Conservation (phyloP, 2,888 invertebrate genomes). For the Cerceris rybyensis region DNA sequence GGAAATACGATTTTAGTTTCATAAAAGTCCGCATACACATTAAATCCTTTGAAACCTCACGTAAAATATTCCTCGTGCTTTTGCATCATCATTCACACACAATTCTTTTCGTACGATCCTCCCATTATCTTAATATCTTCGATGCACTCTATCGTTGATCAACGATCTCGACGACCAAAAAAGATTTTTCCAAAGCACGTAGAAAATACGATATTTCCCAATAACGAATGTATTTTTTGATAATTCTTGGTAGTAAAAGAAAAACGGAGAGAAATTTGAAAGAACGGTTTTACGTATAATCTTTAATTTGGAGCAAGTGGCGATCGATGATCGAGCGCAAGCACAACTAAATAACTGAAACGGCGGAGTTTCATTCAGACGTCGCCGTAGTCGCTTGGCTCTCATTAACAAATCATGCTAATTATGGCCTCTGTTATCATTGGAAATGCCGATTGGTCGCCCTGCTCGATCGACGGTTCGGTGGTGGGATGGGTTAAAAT, state of each 20-base stretch:
- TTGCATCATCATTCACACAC: too few species aligned
- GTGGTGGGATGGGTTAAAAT: slow-evolving; percentile 73
- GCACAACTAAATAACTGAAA: slow-evolving; percentile 51
- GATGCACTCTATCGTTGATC: too few species aligned
- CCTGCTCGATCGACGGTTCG: slow-evolving; percentile 47
- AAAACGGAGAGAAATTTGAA: not conserved
- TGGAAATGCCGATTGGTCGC: slow-evolving; percentile 71
- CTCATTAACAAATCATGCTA: slow-evolving; percentile 79
- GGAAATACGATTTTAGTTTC: too few species aligned
- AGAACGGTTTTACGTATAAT: not conserved
- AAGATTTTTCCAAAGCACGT: too few species aligned
- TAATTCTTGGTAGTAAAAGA: not conserved
- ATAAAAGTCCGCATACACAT: too few species aligned
- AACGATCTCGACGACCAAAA: too few species aligned
- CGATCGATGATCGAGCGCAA: slow-evolving; percentile 50
- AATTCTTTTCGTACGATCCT: too few species aligned
- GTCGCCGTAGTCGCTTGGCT: slow-evolving; percentile 59
- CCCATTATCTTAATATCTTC: too few species aligned
- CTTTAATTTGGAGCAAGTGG: not conserved
- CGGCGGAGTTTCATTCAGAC: slow-evolving; percentile 67
- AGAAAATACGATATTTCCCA: too few species aligned
- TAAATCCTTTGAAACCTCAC: too few species aligned
- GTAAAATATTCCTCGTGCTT: too few species aligned
- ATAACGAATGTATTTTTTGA: too few species aligned
- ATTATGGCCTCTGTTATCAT: slow-evolving; percentile 78